Conservation (phyloP, 2,113 vertebrate genomes). For the Melanerpes aurifrons region DNA sequence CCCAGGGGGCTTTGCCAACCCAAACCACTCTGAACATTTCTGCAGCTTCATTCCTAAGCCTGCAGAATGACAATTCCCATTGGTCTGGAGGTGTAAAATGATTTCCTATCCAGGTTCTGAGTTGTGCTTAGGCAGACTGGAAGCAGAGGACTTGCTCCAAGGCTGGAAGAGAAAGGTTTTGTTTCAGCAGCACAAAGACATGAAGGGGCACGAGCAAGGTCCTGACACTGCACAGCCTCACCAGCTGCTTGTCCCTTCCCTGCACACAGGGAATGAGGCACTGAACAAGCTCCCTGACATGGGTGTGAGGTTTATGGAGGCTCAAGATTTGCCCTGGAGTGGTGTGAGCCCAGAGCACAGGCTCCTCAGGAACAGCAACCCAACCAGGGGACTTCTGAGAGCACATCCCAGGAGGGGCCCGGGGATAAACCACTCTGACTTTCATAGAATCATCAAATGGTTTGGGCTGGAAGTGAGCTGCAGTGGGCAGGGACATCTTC, state of each 20-base stretch:
- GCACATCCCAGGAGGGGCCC: fast-evolving
- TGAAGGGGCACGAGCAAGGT: fast-evolving
- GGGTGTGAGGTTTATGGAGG: background rate
- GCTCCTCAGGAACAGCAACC: background rate
- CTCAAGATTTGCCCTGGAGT: background rate
- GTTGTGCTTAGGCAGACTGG: background rate
- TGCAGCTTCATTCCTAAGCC: background rate
- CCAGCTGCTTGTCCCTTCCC: background rate
- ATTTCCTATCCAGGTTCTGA: background rate
- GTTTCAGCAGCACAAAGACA: background rate
- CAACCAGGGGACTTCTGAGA: fast-evolving
- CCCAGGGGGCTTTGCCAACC: too few relatives aligned
- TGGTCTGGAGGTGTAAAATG: background rate
- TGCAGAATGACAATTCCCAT: background rate
- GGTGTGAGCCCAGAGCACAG: background rate
- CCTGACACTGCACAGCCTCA: background rate
- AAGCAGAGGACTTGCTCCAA: background rate
- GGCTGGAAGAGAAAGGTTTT: background rate
- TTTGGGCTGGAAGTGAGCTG: too few relatives aligned
- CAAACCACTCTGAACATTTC: background rate
- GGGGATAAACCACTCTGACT: background rate
- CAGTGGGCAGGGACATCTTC: too few relatives aligned
- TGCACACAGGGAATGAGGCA: background rate
- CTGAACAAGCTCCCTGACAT: background rate
- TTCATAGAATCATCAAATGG: background rate